Base-by-base conservation (phyloP, 53 echinoderm and acorn worm species). In the Actinopyga echinites region DNA sequence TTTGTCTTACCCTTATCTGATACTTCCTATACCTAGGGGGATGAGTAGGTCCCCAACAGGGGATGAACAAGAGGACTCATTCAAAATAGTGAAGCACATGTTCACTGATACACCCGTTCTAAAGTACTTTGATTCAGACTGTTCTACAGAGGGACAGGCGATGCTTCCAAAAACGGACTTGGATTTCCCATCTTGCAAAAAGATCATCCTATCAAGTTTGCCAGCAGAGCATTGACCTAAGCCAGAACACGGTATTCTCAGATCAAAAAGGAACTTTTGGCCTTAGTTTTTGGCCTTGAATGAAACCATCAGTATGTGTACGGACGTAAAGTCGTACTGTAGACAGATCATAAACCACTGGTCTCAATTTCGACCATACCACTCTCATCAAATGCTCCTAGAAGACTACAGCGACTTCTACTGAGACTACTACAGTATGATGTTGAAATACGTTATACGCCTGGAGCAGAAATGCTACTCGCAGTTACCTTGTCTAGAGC, bases 261-360 rank as follows among this genome's bases (percentile, higher is more conserved):
- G 75, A 86, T 92, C 24, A 75, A 80, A 52, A 90, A 90, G 32
- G 87, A 91, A 79, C 59, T 66, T 7, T 24, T 29, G 8, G 82
- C 82, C 32, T 64, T 54, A 30, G 78, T 71, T 53, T 90, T 64
- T 64, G 80, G 31, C 12, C 71, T 91, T 15, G 88, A 90, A 60
- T 21, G 86, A 25, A 81, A 88, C 65, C 91, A 95, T 44, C 83
- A 87, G 55, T 88, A 82, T 64, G 65, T 82, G 3, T 91, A 91
- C 29, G 71, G 71, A 28, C 56, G 80, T 6, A 61, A 80, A 52
- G 62, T 84, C 35, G 32, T 54, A 9, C 45, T 91, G 24, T 91
- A 87, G 87, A 87, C 87, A 4, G 87, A 87, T 44, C 91, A 87
- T 26, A 87, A 91, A 44, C 88, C 87, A 24, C 52, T 88, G 25